Percentiles rank a stretch among this genome's conserved stretches.
Conservation (phyloP, 2,797 vertebrate genomes). For the Emydoidea blandingii region DNA sequence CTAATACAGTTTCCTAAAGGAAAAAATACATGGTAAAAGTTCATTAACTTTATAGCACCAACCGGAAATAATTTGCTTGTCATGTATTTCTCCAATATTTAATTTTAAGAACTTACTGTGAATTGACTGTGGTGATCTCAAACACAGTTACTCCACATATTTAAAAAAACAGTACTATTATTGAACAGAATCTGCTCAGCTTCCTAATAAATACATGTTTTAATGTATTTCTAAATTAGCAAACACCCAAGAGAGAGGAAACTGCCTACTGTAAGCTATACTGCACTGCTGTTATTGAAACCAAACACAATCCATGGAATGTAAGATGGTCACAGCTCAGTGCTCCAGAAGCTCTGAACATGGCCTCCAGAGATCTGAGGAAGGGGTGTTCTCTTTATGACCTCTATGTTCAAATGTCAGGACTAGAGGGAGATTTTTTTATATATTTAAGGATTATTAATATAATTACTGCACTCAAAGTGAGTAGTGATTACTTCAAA, state of each 20-base stretch:
- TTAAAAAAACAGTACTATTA: constrained; percentile 37
- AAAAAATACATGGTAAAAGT: neutral
- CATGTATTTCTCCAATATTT: neutral
- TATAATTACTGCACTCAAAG: neutral
- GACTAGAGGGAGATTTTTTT: neutral
- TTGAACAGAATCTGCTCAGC: constrained; percentile 20
- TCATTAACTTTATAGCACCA: neutral
- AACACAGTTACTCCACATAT: constrained; percentile 1
- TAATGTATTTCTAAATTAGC: constrained; percentile 42
- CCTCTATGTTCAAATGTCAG: neutral
- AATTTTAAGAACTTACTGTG: neutral
- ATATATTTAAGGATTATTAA: neutral
- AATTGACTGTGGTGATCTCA: constrained; percentile 22
- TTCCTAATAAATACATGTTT: neutral
- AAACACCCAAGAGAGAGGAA: constrained; percentile 27
- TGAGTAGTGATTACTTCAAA: neutral
- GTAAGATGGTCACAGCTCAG: neutral
- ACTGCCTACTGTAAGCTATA: constrained; percentile 19
- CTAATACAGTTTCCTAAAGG: constrained; percentile 68
- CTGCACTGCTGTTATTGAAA: neutral
- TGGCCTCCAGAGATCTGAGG: neutral
- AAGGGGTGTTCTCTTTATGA: neutral
- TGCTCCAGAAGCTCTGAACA: neutral
- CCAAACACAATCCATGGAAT: neutral
- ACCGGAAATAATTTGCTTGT: neutral